Evolutionary conservation across 2,113 vertebrate species (phyloP).

Genomic region (Apteryx mantelli): DNA sequence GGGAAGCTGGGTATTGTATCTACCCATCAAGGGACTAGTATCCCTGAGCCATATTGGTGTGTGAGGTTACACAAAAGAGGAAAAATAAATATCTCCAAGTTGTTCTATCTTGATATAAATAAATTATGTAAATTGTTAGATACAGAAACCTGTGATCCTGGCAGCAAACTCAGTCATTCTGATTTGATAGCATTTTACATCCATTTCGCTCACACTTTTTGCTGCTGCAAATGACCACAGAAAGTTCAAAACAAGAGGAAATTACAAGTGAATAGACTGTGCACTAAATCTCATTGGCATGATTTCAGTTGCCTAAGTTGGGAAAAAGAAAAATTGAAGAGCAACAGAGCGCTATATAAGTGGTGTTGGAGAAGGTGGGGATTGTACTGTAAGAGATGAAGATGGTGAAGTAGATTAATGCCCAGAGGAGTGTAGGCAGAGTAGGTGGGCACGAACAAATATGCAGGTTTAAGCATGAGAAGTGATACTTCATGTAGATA

Average conservation of each 20-base stretch:
- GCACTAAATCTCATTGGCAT: neutral
- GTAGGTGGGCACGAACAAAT: neutral
- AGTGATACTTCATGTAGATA: neutral
- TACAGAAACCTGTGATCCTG: neutral
- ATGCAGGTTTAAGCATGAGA: neutral
- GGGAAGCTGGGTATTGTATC: neutral
- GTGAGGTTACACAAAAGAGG: neutral
- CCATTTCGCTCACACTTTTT: neutral
- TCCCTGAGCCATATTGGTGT: neutral
- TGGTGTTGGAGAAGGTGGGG: neutral
- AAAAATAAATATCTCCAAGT: neutral
- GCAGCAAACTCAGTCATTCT: neutral
- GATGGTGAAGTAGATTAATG: neutral
- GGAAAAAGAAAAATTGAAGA: neutral
- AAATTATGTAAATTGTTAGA: neutral
- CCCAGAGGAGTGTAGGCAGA: neutral
- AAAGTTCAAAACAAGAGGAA: too few relatives aligned
- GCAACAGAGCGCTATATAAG: neutral
- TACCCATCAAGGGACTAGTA: neutral
- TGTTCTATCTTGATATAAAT: neutral
- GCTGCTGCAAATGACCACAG: neutral
- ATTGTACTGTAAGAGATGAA: neutral
- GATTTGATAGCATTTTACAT: neutral
- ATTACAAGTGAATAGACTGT: neutral
- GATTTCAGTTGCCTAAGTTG: neutral